Conservation (phyloP, 2,888 invertebrate genomes). For the Opisthograptis luteolata region DNA sequence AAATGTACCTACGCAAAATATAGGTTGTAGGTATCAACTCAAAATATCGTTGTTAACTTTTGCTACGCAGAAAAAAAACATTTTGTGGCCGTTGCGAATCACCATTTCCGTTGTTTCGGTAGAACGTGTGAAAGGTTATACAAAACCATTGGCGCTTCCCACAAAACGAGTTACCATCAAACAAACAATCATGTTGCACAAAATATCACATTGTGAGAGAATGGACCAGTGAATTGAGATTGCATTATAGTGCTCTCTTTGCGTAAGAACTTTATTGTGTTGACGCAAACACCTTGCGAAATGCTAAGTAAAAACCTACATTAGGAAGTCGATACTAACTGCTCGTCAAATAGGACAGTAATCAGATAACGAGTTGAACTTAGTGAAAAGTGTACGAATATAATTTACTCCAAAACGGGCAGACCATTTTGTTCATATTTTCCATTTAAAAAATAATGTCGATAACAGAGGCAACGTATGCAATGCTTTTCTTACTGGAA, state of each 20-base stretch:
- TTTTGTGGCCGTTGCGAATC: conserved; percentile 23
- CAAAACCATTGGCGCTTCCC: conserved; percentile 35
- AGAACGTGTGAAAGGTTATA: conserved; percentile 57
- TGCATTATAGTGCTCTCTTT: conserved; percentile 37
- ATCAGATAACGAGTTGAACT: no score
- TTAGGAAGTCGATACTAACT: not conserved
- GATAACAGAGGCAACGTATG: no score
- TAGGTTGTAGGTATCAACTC: no score
- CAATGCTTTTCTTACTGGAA: no score
- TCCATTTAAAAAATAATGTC: no score
- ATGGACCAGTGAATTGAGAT: conserved; percentile 38
- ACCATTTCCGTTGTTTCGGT: conserved; percentile 42
- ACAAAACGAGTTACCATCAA: conserved; percentile 31
- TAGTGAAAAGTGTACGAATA: no score
- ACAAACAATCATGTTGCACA: conserved; percentile 32
- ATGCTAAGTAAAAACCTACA: not conserved
- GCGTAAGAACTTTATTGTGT: conserved; percentile 18
- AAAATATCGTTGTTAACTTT: no score
- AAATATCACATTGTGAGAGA: conserved; percentile 33
- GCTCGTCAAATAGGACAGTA: not conserved
- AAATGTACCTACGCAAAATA: no score
- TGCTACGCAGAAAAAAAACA: no score
- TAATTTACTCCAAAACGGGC: no score
- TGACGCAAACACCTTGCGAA: not conserved
- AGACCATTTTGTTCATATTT: no score